Evolutionary conservation across 2,797 vertebrate genomes (phyloP).

Genomic region (Poecilia wingei): DNA sequence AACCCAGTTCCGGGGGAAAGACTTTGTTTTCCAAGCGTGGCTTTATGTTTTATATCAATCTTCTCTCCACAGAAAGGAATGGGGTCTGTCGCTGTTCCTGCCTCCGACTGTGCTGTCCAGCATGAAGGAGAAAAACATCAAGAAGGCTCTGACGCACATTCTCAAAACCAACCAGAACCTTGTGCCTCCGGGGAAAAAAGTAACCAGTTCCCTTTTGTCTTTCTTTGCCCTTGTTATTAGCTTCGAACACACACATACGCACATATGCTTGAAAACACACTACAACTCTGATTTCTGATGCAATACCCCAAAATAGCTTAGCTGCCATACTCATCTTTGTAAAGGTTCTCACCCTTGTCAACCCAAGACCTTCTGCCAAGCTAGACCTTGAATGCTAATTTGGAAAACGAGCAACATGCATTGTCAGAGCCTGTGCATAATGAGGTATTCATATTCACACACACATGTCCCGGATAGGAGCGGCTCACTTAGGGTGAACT

Average conservation of each 20-base stretch:
- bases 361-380: slow-evolving; percentile 42
- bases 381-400: slow-evolving; percentile 60
- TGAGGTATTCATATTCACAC: slow-evolving; percentile 55
- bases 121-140: slow-evolving; percentile 99
- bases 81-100: slow-evolving; percentile 95
- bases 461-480: slow-evolving; percentile 28
- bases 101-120: slow-evolving; percentile 95
- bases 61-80: slow-evolving; percentile 90
- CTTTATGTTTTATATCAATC: slow-evolving; percentile 29
- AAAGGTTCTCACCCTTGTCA: slow-evolving; percentile 68
- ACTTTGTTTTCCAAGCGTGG: not conserved
- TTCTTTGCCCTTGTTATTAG: slow-evolving; percentile 59
- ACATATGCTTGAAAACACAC: not conserved
- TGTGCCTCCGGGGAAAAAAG: slow-evolving; percentile 98
- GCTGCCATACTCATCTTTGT: slow-evolving; percentile 40
- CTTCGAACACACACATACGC: slow-evolving; percentile 29
- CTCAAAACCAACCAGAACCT: slow-evolving; percentile 99
- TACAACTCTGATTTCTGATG: slow-evolving; percentile 37
- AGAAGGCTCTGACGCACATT: slow-evolving; percentile 98
- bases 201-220: slow-evolving; percentile 68
- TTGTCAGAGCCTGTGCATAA: slow-evolving; percentile 49
- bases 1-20: not conserved
- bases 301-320: slow-evolving; percentile 65
- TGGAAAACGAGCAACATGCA: slow-evolving; percentile 21
- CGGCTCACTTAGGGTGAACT: slow-evolving; percentile 16